A percentile compares a stretch with the other conserved stretches of the same genome.
phyloP scores from a whole-genome alignment of 2,888 invertebrate species.

The Alsophila aescularia region DNA sequence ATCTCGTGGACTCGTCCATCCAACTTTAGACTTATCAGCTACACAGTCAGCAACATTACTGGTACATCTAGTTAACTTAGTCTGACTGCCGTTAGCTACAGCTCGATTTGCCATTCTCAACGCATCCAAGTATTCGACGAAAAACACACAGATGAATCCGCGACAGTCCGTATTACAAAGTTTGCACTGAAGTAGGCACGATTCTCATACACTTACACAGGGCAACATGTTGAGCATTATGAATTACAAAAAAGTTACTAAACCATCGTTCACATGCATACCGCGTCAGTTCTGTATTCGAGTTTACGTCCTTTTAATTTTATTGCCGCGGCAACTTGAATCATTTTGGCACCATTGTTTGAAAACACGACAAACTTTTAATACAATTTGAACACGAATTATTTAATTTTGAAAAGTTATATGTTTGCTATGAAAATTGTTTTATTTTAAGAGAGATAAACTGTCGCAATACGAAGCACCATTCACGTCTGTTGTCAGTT shows the following conservation, averaged over 20 bases:
- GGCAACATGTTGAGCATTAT: conserved; percentile 49
- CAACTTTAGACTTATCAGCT: conserved; percentile 74
- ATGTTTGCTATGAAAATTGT: conserved; percentile 9
- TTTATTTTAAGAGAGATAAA: conserved; percentile 59
- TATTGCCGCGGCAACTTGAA: conserved; percentile 46
- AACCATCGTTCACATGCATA: conserved; percentile 44
- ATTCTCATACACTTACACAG: conserved; percentile 53
- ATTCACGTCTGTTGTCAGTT: conserved; percentile 81
- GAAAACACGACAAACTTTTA: conserved; percentile 15
- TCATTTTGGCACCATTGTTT: conserved; percentile 45
- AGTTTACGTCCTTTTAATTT: conserved; percentile 42
- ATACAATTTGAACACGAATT: conserved; percentile 31
- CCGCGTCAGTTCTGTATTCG: conserved; percentile 36
- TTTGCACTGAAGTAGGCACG: conserved; percentile 34
- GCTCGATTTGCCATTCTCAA: conserved; percentile 71
- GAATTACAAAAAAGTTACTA: conserved; percentile 41
- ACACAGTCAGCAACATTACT: conserved; percentile 75
- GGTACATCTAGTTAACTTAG: conserved; percentile 71
- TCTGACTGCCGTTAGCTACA: conserved; percentile 62
- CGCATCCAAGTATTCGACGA: conserved; percentile 48
- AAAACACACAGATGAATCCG: conserved; percentile 35
- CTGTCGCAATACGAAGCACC: conserved; percentile 75
- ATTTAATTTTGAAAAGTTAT: conserved; percentile 14
- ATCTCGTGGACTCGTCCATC: conserved; percentile 79
- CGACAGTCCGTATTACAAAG: conserved; percentile 42